Evolutionary conservation across 2,797 vertebrate genomes (phyloP).

Genomic region (Tragelaphus oryx): DNA sequence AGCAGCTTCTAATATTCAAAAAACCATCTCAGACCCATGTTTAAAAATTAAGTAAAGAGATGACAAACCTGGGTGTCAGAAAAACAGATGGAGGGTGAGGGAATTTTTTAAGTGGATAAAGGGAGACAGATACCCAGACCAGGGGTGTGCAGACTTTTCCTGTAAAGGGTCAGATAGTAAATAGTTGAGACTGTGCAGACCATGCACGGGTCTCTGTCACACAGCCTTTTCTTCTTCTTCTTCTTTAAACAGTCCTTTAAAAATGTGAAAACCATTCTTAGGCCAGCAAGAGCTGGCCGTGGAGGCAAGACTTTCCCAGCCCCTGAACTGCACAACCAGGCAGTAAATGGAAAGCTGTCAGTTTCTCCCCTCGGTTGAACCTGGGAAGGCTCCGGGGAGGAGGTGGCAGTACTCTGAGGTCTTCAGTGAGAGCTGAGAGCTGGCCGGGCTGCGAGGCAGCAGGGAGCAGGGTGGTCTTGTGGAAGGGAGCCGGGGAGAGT

Average conservation of each 20-base stretch:
- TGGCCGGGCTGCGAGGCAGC: conserved; percentile 15
- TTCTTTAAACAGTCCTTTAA: not conserved
- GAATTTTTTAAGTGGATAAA: not conserved
- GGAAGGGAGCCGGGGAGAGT: conserved; percentile 44
- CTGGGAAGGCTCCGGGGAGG: conserved; percentile 1
- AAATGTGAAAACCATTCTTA: not conserved
- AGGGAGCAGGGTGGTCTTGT: conserved; percentile 56
- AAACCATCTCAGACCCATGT: not conserved
- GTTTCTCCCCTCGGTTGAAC: not conserved
- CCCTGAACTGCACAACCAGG: not conserved
- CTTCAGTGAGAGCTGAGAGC: conserved; percentile 30
- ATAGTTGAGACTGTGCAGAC: not conserved
- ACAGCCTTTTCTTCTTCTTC: not conserved
- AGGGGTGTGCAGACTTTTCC: not conserved
- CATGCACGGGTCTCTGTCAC: not conserved
- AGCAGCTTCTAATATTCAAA: not conserved
- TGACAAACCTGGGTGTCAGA: not conserved
- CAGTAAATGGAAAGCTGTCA: not conserved
- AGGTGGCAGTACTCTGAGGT: conserved; percentile 15
- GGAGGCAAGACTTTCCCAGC: not conserved
- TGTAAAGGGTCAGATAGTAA: not conserved
- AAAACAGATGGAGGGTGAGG: not conserved
- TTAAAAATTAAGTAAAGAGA: not conserved
- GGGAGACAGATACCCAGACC: not conserved
- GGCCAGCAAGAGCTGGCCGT: not conserved